Evolutionary conservation across 2,888 invertebrate genomes (phyloP).

Genomic region (Microchrysa polita): DNA sequence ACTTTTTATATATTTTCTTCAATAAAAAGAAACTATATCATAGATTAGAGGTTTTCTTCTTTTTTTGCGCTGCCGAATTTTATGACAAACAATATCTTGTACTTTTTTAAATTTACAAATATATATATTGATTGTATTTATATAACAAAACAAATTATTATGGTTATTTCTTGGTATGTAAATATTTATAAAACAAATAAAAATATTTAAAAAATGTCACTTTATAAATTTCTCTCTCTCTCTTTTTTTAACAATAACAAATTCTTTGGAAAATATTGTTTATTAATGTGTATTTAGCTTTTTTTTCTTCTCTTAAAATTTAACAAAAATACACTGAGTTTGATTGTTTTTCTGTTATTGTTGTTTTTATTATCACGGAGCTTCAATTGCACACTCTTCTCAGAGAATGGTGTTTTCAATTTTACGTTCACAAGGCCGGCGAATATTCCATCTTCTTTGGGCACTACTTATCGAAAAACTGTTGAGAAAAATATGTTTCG

Average conservation of each 20-base stretch:
- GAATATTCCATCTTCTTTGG: too few relatives aligned
- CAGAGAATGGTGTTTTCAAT: background rate
- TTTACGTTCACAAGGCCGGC: background rate
- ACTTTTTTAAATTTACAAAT: background rate
- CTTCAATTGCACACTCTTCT: background rate
- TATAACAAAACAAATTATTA: slow-evolving; percentile 24
- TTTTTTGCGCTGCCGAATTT: slow-evolving; percentile 12
- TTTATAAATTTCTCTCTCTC: slow-evolving; percentile 22
- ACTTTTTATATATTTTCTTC: slow-evolving; percentile 9
- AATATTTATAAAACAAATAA: slow-evolving; percentile 16
- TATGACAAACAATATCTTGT: slow-evolving; percentile 13
- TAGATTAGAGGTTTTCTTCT: background rate
- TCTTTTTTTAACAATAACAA: slow-evolving; percentile 33
- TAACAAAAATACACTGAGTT: background rate
- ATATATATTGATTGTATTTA: slow-evolving; percentile 12
- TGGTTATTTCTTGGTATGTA: background rate
- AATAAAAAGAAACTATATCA: slow-evolving; percentile 14
- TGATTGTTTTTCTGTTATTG: slow-evolving; percentile 15
- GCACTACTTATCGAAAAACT: too few relatives aligned
- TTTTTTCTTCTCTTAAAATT: too few relatives aligned
- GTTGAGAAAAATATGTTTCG: too few relatives aligned
- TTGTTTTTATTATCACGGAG: background rate
- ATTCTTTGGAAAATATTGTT: slow-evolving; percentile 36
- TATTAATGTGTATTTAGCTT: background rate
- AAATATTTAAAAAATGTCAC: slow-evolving; percentile 20